Conservation (phyloP, 2,113 vertebrate species). For the Chascanopsetta lugubris region DNA sequence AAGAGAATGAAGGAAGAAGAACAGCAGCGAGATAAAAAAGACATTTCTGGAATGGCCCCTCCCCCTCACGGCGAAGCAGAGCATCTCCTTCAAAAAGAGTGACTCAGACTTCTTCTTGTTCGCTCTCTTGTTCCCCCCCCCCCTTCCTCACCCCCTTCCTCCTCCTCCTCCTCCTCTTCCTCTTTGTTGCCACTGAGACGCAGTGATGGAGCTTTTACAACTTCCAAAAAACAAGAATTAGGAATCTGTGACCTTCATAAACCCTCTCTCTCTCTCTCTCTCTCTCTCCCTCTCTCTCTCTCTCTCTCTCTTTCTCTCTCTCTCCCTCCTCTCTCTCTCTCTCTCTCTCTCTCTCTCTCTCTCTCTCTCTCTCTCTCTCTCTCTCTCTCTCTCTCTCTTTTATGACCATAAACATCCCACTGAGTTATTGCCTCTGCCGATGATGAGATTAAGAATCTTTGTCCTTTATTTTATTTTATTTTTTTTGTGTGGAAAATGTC, state of each 20-base stretch:
- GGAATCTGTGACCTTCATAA: constrained; percentile 17
- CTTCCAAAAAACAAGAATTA: constrained; percentile 16
- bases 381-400: not conserved
- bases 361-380: not conserved
- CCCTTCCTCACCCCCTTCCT: not conserved
- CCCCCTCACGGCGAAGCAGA: constrained; percentile 59
- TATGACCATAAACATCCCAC: not conserved
- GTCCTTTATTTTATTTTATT: too few relatives aligned
- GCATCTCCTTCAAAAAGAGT: constrained; percentile 47
- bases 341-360: not conserved
- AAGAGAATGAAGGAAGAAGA: constrained; percentile 71
- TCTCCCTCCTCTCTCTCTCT: not conserved
- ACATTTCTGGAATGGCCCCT: constrained; percentile 32
- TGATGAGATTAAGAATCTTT: constrained; percentile 16
- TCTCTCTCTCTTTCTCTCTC: not conserved
- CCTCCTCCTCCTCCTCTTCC: not conserved
- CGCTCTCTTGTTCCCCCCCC: too few relatives aligned
- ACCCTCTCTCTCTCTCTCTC: not conserved
- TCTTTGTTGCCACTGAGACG: constrained; percentile 3
- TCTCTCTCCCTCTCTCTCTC: not conserved
- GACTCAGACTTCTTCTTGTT: constrained; percentile 39
- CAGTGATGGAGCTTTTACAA: constrained; percentile 2
- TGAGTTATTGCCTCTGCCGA: constrained; percentile 5
- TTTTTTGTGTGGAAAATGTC: too few relatives aligned
- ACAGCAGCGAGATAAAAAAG: constrained; percentile 80